Conservation (phyloP, 2,888 invertebrate genomes). For the Caenorhabditis imperialis region DNA sequence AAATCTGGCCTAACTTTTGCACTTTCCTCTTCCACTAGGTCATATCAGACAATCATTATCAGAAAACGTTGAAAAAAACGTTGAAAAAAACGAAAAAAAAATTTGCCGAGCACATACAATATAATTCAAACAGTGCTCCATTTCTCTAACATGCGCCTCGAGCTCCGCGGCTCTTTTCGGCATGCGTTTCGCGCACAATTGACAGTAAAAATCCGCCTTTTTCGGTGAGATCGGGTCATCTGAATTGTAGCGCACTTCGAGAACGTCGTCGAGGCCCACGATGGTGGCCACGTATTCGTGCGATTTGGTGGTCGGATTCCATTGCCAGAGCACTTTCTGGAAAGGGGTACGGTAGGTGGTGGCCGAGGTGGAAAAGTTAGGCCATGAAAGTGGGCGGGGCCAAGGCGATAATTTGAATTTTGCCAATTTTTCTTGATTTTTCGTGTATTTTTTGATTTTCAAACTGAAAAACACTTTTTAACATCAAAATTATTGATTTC, state of each 20-base stretch:
- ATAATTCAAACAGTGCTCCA: constrained; percentile 55
- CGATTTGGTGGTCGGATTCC: constrained; percentile 40
- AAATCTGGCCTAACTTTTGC: no score
- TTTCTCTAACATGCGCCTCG: constrained; percentile 57
- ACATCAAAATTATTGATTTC: no score
- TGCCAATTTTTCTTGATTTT: neutral
- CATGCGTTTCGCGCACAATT: constrained; percentile 48
- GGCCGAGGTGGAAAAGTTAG: no score
- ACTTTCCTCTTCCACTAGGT: no score
- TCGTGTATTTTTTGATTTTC: no score
- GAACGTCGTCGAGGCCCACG: constrained; percentile 59
- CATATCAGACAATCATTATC: no score
- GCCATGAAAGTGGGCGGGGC: no score
- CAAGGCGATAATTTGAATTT: neutral
- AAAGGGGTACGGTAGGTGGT: no score
- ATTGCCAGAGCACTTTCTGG: constrained; percentile 62
- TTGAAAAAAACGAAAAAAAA: no score
- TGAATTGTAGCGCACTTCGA: constrained; percentile 43
- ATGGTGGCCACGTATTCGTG: constrained; percentile 59
- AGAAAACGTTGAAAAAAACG: no score
- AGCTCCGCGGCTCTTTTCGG: constrained; percentile 38
- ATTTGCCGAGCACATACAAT: constrained; percentile 58
- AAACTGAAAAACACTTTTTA: no score
- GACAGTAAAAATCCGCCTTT: constrained; percentile 57
- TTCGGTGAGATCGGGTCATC: neutral